phyloP scores from a whole-genome alignment of 64 coral and sea anemone species.

The Cladopsammia gracilis region DNA sequence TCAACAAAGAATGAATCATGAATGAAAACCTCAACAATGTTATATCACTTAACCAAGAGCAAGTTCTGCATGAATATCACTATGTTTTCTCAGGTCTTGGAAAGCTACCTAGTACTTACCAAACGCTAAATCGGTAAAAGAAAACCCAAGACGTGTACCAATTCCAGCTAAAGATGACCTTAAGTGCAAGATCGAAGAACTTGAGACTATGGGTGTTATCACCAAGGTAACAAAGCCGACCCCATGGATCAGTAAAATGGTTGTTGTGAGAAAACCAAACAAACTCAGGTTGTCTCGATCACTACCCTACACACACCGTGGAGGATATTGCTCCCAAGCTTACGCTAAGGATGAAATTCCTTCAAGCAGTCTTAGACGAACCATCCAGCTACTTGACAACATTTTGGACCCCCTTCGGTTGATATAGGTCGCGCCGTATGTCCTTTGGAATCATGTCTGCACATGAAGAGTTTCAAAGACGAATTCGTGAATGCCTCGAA shows the following conservation, averaged over 20 bases:
- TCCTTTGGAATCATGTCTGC: constrained; percentile 20
- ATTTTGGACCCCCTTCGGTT: constrained; percentile 57
- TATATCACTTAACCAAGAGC: constrained; percentile 6
- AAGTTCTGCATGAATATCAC: constrained; percentile 45
- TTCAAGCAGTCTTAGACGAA: constrained; percentile 50
- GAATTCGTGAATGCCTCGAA: constrained; percentile 9
- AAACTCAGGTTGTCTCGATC: constrained; percentile 69
- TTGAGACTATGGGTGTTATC: constrained; percentile 57
- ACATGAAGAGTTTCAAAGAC: constrained; percentile 46
- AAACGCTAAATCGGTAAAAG: constrained; percentile 51
- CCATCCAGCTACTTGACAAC: constrained; percentile 52
- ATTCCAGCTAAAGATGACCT: constrained; percentile 57
- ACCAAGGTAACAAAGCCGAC: constrained; percentile 52
- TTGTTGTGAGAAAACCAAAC: constrained; percentile 57
- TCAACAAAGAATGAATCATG: constrained; percentile 63
- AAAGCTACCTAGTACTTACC: constrained; percentile 54
- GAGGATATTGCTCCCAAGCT: constrained; percentile 30
- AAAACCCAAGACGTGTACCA: constrained; percentile 63
- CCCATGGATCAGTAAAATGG: constrained; percentile 75
- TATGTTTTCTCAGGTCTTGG: constrained; percentile 71
- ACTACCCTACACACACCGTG: constrained; percentile 50
- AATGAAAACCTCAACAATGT: not conserved
- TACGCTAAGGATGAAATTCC: constrained; percentile 47
- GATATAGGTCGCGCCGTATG: constrained; percentile 34
- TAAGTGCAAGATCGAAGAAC: constrained; percentile 39